Percentiles rank a stretch among this genome's conserved stretches.
These are phyloP conservation scores for Drosophila anomalata DNA, from an alignment of 2,888 invertebrate species.

Conservation along the genomic window DNA sequence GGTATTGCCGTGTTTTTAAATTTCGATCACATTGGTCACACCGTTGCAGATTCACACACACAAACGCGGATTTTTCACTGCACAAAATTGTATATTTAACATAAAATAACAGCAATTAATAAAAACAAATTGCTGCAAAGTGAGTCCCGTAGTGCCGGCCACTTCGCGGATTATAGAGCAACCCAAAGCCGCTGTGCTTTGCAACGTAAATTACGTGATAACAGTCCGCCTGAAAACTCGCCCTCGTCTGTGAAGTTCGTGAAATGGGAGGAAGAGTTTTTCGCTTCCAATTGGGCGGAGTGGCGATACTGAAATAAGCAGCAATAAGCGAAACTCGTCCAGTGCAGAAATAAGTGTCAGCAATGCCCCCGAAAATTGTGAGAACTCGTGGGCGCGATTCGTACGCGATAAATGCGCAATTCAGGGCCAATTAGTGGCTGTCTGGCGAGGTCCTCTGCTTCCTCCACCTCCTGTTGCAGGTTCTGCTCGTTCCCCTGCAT, in stretches of 20 bases:
- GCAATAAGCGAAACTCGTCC: neutral
- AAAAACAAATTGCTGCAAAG: conserved; percentile 37
- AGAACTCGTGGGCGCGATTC: conserved; percentile 44
- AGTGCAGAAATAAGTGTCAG: neutral
- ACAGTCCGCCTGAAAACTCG: conserved; percentile 62
- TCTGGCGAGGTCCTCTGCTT: conserved; percentile 48
- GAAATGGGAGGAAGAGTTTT: conserved; percentile 57
- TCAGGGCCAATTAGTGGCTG: conserved; percentile 60
- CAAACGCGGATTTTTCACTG: conserved; percentile 60
- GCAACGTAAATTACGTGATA: conserved; percentile 70
- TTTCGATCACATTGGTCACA: conserved; percentile 24
- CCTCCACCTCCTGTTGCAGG: conserved; percentile 22
- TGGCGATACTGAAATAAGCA: conserved; percentile 5
- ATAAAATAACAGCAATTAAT: conserved; percentile 58
- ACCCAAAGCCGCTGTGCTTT: conserved; percentile 24
- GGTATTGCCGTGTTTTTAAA: neutral
- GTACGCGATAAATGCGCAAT: conserved; percentile 74
- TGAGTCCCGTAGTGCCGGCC: conserved; percentile 40
- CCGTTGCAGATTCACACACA: conserved; percentile 54
- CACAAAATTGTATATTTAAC: conserved; percentile 58
- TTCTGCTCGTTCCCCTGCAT: conserved; percentile 15
- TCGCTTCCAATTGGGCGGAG: conserved; percentile 58
- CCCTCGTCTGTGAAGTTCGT: conserved; percentile 35
- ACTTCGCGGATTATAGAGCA: conserved; percentile 37
- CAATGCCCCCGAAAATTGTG: conserved; percentile 56